Evolutionary conservation across 2,888 invertebrate species (phyloP).

Genomic region (Dorcus hopei): DNA sequence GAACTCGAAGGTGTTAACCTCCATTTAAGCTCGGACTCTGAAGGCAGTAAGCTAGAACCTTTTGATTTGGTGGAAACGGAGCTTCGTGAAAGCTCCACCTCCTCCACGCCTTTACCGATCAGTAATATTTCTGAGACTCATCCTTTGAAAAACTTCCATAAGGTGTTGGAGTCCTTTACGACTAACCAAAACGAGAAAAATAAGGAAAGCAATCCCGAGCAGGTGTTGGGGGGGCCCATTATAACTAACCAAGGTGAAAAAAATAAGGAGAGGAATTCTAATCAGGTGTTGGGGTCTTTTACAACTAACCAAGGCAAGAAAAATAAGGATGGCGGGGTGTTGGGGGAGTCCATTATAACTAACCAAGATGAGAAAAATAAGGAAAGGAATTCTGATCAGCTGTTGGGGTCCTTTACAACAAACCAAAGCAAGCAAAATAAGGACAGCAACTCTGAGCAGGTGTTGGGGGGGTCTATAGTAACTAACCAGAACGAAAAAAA

Average conservation of each 20-base stretch:
- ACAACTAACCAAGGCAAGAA: too few species aligned
- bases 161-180: constrained; percentile 1
- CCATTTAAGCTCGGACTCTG: constrained; percentile 32
- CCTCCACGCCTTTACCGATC: constrained; percentile 6
- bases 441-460: too few species aligned
- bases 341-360: too few species aligned
- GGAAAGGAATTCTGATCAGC: neutral
- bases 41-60: constrained; percentile 15
- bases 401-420: neutral
- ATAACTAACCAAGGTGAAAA: too few species aligned
- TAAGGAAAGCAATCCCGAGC: too few species aligned
- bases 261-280: too few species aligned
- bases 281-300: too few species aligned
- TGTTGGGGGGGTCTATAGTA: neutral
- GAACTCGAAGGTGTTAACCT: constrained; percentile 17
- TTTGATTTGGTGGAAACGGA: constrained; percentile 22
- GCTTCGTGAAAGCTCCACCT: constrained; percentile 12
- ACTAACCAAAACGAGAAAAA: neutral
- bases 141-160: constrained; percentile 7
- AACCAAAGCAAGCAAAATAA: too few species aligned
- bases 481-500: neutral
- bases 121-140: neutral
- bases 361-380: too few species aligned
- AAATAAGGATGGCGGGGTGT: too few species aligned
- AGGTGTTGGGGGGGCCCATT: too few species aligned